Evolutionary conservation across 1,140 invertebrate genomes (phyloP), one percentile per base, ranked within the genome.

Genomic region (Drosophila azteca): DNA sequence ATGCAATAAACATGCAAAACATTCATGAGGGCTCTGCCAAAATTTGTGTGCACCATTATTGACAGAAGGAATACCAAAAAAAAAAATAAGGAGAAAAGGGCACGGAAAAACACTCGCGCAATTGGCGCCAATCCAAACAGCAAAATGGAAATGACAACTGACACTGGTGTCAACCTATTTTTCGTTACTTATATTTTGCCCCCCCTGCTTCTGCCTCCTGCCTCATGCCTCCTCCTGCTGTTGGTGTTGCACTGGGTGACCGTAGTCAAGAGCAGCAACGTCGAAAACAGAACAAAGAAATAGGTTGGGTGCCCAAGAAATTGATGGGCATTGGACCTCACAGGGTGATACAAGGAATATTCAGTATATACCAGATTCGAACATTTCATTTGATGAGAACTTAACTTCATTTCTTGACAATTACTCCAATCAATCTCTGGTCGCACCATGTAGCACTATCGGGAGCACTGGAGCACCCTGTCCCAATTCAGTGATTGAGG

Each of bases 101-200:
- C 9, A 52, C 6, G 51, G 50, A 44, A 82, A 67, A 69, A 58
- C 59, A 50, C 43, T 55, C 64, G 53, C 66, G 59, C 70, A 72
- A 77, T 80, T 84, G 81, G 77, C 80, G 68, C 17, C 61, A 72
- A 51, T 26, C 77, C 80, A 85, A 84, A 43, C 50, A 77, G 60
- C 58, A 65, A 82, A 75, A 52, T 61, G 76, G 48, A 79, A 84
- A 77, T 80, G 67, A 53, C 81, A 85, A 73, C 63, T 77, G 71
- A 84, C 77, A 85, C 68, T 84, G 50, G 72, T 85, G 67, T 80
- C 81, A 81, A 76, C 43, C 58, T 63, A 66, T 69, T 77, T 83
- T 69, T 60, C 24, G 29, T 50, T 64, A 61, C 49, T 69, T 64
- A 39, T 70, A 50, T 41, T 54, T 41, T 41, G 15, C 3, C 31